Base-by-base conservation (phyloP, 2,888 invertebrate species). In the Diaphora mendica region DNA sequence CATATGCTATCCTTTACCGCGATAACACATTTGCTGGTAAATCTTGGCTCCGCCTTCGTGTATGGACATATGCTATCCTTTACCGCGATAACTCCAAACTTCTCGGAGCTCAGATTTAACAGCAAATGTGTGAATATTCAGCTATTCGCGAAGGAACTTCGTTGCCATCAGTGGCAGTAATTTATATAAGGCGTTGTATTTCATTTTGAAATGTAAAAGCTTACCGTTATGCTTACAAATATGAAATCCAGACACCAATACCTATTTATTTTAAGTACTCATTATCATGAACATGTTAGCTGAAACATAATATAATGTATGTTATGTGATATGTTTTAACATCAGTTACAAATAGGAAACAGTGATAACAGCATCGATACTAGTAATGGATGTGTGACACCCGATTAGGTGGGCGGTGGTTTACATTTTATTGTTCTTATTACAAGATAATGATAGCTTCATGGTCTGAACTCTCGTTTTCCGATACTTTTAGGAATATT, bases 281-380 rank as follows among this genome's bases (percentile, higher is more conserved):
- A 80, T 82, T 79, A 84, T 82, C 42, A 35, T 26, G 26, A 13
- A n/a, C 9, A 69, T 59, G 26, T 69, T 68, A 76, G 77, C 75
- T 75, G 65, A 33, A 35, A 51, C 44, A 67, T 70, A n/a, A 66
- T 70, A 67, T 77, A 74, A 23, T n/a, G 77, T 48, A 64, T 67
- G 68, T 79, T 76, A 71, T 71, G 72, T 74, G 48, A 17, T 69
- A 68, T 75, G 68, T 77, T 74, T 68, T 71, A 44, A 64, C 48
- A 30, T 17, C 51, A 26, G 33, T 33, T 35, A 44, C 35, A 35
- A 68, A 68, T 62, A 64, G 44, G 62, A 62, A 51, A 62, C 42
- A 33, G 26, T 42, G 72, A 72, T 72, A 72, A 68, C 64, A 42
- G 15, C 48, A 5, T 39, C 39, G 55, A 69, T 69, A 69, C 9